Evolutionary conservation across 2,888 invertebrate genomes (phyloP).

Genomic region (Scaeva pyrastri): DNA sequence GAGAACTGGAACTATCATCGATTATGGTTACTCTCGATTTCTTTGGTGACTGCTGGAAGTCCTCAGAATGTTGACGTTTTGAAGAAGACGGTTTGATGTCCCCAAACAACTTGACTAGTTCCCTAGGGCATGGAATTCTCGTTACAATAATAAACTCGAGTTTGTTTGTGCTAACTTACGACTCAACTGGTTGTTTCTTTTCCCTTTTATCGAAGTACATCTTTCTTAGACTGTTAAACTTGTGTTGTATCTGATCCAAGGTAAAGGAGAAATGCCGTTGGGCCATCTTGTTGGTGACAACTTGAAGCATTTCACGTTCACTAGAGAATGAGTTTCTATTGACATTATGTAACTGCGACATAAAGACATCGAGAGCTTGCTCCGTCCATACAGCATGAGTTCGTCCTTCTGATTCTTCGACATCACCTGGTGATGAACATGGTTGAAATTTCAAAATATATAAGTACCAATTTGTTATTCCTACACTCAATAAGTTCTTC

Average conservation of each 20-base stretch:
- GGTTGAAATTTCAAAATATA: too few species aligned
- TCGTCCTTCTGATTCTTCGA: conserved; percentile 24
- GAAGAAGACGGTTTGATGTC: background rate
- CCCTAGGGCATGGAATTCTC: conserved; percentile 7
- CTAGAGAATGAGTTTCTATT: conserved; percentile 19
- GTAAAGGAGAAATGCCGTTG: conserved; percentile 38
- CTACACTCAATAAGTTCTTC: conserved; percentile 68
- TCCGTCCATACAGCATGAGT: conserved; percentile 60
- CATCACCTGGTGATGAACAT: conserved; percentile 18
- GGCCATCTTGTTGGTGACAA: conserved; percentile 47
- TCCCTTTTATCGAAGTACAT: conserved; percentile 57
- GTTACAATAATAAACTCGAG: background rate
- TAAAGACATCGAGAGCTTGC: conserved; percentile 65
- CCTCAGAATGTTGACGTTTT: background rate
- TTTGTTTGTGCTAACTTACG: conserved; percentile 22
- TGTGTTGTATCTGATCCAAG: conserved; percentile 39
- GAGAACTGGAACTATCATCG: background rate
- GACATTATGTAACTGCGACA: conserved; percentile 56
- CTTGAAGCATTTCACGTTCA: conserved; percentile 51
- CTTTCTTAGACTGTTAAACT: conserved; percentile 58
- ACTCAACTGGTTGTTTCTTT: conserved; percentile 51
- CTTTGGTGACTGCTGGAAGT: conserved; percentile 15
- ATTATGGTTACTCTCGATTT: background rate
- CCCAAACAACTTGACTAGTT: conserved; percentile 55
- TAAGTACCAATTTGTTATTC: background rate